phyloP scores from a whole-genome alignment of 2,888 invertebrate genomes.

The Scaptomyza tumidula region DNA sequence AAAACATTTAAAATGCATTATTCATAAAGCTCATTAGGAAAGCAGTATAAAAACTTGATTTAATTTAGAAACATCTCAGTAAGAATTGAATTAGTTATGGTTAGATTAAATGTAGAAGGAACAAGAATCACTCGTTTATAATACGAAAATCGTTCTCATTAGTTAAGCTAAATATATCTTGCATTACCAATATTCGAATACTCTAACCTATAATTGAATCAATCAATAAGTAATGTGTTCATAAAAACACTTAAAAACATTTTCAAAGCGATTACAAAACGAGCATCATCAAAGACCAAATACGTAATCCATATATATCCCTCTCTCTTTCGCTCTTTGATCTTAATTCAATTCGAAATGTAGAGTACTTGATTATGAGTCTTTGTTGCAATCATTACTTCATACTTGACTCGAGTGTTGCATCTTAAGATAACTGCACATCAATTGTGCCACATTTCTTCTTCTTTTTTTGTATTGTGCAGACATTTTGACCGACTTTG shows the following conservation, averaged over 20 bases:
- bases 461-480: conserved; percentile 1
- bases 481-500: conserved; percentile 47
- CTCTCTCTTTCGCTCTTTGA: neutral
- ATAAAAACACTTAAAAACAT: neutral
- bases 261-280: conserved; percentile 7
- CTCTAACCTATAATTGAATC: neutral
- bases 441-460: conserved; percentile 45
- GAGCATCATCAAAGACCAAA: conserved; percentile 5
- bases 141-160: too few relatives aligned
- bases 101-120: neutral
- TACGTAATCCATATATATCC: neutral
- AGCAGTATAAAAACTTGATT: conserved; percentile 3
- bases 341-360: neutral
- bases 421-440: conserved; percentile 23
- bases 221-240: conserved; percentile 8
- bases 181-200: neutral
- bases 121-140: too few relatives aligned
- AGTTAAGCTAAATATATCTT: too few relatives aligned
- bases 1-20: conserved; percentile 9
- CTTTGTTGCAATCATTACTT: neutral
- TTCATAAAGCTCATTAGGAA: conserved; percentile 4
- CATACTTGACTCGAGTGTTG: conserved; percentile 1
- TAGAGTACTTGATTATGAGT: neutral
- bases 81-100: neutral
- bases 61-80: neutral